Base-by-base conservation (phyloP, 1,140 invertebrate species). In the Maconellicoccus hirsutus region DNA sequence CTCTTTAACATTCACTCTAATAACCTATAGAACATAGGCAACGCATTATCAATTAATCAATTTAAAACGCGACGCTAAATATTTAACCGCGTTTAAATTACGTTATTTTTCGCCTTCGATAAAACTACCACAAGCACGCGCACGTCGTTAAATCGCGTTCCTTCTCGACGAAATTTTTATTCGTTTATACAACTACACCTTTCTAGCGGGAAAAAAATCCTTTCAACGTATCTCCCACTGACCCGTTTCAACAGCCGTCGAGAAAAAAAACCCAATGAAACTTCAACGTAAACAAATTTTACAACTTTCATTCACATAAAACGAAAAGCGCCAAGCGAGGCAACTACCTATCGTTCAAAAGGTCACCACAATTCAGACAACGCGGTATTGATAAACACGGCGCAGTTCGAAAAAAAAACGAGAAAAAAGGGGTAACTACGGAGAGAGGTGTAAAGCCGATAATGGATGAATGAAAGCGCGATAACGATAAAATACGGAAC, bases 381-480 rank as follows among this genome's bases (percentile, higher is more conserved):
- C 29, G n/a, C 42, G 42, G 42, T 16, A 19, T 52, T 52, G 29
- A 33, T 33, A 52, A 52, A 16, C 4, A 16, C 42, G 10, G 10
- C 42, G 42, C 42, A 16, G 16, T 19, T 52, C 10, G 42, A 8
- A 14, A 52, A n/a, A n/a, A n/a, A n/a, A 52, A 16, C 3, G 42
- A 19, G n/a, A 52, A 52, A 19, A 52, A 52, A 52, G 42, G 16
- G 42, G 33, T 38, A 38, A 38, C 33, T n/a, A n/a, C 29, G 29
- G 12, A 33, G 12, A 19, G 16, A 52, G 42, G 42, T 52, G 42
- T 52, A 52, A 52, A 52, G 42, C 42, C 42, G 42, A 52, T 52
- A 52, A 52, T 52, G 42, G 42, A 52, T 52, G 42, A 52, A 52
- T 52, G 42, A 52, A 52, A 52, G n/a, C 42, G 42, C 6, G 42